Percentiles rank a stretch among this genome's conserved stretches.
phyloP scores from a whole-genome alignment of 2,113 vertebrate genomes.

The Nycticryphes semicollaris region DNA sequence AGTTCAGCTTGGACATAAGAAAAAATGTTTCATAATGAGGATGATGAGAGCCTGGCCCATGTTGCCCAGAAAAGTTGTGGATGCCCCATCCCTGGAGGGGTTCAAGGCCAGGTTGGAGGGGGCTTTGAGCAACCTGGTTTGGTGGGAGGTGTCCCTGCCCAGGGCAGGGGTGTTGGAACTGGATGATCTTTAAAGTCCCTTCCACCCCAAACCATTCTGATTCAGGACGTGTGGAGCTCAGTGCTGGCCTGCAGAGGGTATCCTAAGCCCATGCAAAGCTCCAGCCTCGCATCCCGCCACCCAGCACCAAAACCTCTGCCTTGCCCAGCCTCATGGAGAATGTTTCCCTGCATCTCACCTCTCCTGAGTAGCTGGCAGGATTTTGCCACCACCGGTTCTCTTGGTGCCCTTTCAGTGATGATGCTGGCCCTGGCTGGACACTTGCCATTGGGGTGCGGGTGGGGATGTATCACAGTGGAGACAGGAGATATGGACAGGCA shows the following conservation, averaged over 20 bases:
- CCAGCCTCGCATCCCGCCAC: not conserved
- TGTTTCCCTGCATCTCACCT: not conserved
- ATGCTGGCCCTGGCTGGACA: rapidly evolving
- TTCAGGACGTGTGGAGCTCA: rapidly evolving
- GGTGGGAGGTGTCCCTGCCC: not conserved
- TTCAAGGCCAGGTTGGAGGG: rapidly evolving
- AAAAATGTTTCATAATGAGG: rapidly evolving
- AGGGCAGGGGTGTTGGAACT: rapidly evolving
- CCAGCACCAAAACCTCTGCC: not conserved
- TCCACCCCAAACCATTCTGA: rapidly evolving
- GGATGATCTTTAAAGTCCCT: rapidly evolving
- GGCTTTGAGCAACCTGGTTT: rapidly evolving
- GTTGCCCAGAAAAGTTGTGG: not conserved
- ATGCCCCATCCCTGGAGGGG: rapidly evolving
- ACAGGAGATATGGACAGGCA: not conserved
- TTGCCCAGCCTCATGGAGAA: not conserved
- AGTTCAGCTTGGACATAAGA: not conserved
- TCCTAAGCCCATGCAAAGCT: slow-evolving; percentile 22
- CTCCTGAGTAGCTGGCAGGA: not conserved
- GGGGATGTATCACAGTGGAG: rapidly evolving
- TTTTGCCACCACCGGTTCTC: rapidly evolving
- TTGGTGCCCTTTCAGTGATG: not conserved
- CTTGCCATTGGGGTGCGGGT: too few relatives aligned
- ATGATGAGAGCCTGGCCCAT: rapidly evolving
- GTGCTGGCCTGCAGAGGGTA: slow-evolving; percentile 40